Evolutionary conservation across 2,113 vertebrate species (phyloP).

Genomic region (Cyprinodon tularosa): DNA sequence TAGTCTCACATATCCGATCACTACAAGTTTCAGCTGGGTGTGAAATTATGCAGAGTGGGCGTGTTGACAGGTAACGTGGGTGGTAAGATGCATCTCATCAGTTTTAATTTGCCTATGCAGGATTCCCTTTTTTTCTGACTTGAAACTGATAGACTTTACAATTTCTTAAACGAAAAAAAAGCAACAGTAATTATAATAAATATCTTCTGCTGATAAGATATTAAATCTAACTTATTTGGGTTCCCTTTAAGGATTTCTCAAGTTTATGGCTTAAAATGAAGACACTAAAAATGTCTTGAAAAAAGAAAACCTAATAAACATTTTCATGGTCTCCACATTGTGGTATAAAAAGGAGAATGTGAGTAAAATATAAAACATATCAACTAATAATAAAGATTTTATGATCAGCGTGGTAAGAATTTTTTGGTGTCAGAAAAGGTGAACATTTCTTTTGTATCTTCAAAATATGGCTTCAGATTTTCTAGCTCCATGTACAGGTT

Average conservation of each 20-base stretch:
- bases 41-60: constrained; percentile 6
- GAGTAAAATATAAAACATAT: not conserved
- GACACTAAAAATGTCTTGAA: not conserved
- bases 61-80: constrained; percentile 14
- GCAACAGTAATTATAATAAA: not conserved
- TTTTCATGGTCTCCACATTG: not conserved
- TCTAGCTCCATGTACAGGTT: no score
- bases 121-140: not conserved
- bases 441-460: not conserved
- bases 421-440: not conserved
- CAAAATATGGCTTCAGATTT: not conserved
- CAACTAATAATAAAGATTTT: not conserved
- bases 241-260: not conserved
- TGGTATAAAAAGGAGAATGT: not conserved
- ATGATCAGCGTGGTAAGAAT: not conserved
- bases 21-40: not conserved
- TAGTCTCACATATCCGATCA: constrained; percentile 23
- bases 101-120: constrained; percentile 10
- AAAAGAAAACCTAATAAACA: not conserved
- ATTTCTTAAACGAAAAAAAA: not conserved
- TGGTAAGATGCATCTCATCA: not conserved
- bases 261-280: not conserved
- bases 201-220: not conserved
- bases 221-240: not conserved
- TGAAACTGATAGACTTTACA: not conserved